A percentile compares a stretch with the other conserved stretches of the same genome.
phyloP scores from a whole-genome alignment of 2,797 vertebrate species.

The Trachurus trachurus region DNA sequence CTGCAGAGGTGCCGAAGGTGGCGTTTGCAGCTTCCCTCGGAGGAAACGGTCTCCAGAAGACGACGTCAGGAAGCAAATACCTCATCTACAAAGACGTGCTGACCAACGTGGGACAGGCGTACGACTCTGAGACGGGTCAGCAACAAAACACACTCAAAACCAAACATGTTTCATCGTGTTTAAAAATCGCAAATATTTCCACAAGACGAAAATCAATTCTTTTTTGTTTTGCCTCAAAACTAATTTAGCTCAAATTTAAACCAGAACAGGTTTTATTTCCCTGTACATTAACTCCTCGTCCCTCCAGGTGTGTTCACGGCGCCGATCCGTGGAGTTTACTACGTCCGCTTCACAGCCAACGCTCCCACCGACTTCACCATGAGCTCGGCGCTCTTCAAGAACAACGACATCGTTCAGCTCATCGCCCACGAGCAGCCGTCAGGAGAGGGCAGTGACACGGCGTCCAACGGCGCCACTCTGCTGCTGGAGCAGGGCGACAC shows the following conservation, averaged over 20 bases:
- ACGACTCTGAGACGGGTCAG: conserved; percentile 64
- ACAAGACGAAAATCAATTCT: too few relatives aligned
- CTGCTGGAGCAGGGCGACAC: conserved; percentile 67
- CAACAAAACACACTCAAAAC: too few relatives aligned
- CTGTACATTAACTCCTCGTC: too few relatives aligned
- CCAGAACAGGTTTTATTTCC: too few relatives aligned
- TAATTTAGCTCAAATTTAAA: too few relatives aligned
- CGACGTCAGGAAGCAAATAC: neutral
- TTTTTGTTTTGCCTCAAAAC: too few relatives aligned
- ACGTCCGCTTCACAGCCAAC: conserved; percentile 69
- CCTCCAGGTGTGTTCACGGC: conserved; percentile 68
- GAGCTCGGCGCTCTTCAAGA: conserved; percentile 70
- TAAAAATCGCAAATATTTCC: too few relatives aligned
- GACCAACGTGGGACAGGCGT: conserved; percentile 68
- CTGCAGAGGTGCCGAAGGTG: conserved; percentile 60
- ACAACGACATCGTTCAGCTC: neutral
- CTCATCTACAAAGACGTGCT: conserved; percentile 69
- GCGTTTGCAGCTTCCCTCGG: conserved; percentile 71
- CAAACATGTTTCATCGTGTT: too few relatives aligned
- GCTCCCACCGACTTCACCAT: conserved; percentile 51
- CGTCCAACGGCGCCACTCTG: conserved; percentile 70
- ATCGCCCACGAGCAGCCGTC: conserved; percentile 64
- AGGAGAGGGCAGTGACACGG: conserved; percentile 69
- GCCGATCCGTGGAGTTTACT: conserved; percentile 67
- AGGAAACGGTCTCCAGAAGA: conserved; percentile 53